Base-by-base conservation (phyloP, 1,140 invertebrate genomes). In the Leptoteleia sp. region DNA sequence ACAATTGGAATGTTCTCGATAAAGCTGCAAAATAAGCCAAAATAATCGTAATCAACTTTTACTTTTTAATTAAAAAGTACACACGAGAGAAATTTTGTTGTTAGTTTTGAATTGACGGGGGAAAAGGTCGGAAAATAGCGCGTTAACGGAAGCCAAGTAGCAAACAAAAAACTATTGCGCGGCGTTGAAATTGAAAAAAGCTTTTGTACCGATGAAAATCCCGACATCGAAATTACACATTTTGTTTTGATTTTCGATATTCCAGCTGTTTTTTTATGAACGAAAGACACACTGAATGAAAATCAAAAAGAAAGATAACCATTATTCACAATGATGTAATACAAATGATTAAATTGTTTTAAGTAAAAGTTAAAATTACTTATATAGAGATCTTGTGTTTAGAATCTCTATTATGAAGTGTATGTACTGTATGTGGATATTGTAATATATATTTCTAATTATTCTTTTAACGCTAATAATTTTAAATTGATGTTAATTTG, bases 211-310 rank as follows among this genome's bases (percentile, higher is more conserved):
- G 37, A 17, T 29, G 22, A 9, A 57, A 61, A 61, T 61, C 25
- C 19, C 29, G 17, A 38, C 15, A 37, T 37, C 19, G 42, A 37
- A 61, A 61, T 61, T 61, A 61, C 17, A 47, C 16, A 47, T 61
- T 47, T 47, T 48, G 29, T 61, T 61, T 47, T 37, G 29, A 61
- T 37, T 48, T 61, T 61, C 13, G 43, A 61, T 61, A 61, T 25
- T 11, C 29, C 12, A 12, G 19, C 4, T 6, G 35, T 42, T 57
- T 57, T 43, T 57, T 27, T 57, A 13, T 27, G 25, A 1, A 31
- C 2, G 5, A 57, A 52, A 22, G 16, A 19, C 9, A 5, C 29
- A 11, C 3, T 19, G 1, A 52, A 22, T 12, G 1, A 16, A 37
- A 17, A 52, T 19, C 3, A 6, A 19, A 35, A 35, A 4, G 11